Evolutionary conservation across 2,797 vertebrate genomes (phyloP), one percentile per base, ranked within the genome.

Genomic region (Platyrinchus mystaceus): DNA sequence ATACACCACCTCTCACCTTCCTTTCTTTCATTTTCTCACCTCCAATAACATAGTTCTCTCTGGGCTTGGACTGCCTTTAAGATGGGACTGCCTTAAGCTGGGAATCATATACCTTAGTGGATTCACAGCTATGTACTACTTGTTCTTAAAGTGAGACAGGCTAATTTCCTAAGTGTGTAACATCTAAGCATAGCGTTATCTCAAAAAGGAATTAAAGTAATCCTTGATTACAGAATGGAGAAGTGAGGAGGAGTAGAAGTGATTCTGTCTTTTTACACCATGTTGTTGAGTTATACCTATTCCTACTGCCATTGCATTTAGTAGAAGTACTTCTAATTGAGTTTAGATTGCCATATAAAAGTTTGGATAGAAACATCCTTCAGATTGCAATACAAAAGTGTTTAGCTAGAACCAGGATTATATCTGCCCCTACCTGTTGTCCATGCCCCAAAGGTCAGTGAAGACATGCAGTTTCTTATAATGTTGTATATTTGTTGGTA

Each of bases 41-140:
- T 13, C 11, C 19, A 63, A 2, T 30, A 43, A 67, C 4, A 6
- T 19, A 0, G 1, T 36, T 74, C 12, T 43, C 26, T 76, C 37
- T 76, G 49, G 64, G 14, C 34, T 19, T 63, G 32, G 22, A 32
- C 50, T 74, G 32, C 43, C 23, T 93, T 39, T 64, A 26, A 18
- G 36, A n/a, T 8, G 19, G 12, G 19, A 14, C 55, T 47, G 8
- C 32, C 47, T 62, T 62, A 32, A 75, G 3, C 16, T 89, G 66
- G 62, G 21, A 84, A 53, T 74, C 23, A 5, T 9, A 15, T 9
- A 49, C 43, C 17, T 58, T 47, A 46, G 21, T 19, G 49, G 14
- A 50, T 78, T 62, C 64, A 67, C 49, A 70, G 21, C 32, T 84
- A 14, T 39, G 14, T 41, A 27, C 26, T 63, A 5, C 39, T 84